A percentile compares a stretch with the other conserved stretches of the same genome.
phyloP scores from a whole-genome alignment of 1,140 invertebrate species.

The Calephelis nemesis region DNA sequence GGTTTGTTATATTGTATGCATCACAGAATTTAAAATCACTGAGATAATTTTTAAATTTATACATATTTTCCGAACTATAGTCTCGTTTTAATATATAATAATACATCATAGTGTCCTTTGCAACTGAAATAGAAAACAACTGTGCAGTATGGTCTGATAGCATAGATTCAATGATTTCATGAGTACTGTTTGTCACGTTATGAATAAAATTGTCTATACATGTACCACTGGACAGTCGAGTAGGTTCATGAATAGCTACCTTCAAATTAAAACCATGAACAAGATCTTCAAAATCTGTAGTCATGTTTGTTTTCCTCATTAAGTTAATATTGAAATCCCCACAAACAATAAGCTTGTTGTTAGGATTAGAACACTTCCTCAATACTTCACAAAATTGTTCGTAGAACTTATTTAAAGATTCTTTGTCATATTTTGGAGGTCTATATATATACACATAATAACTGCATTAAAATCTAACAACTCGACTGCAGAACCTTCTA shows the following conservation, averaged over 20 bases:
- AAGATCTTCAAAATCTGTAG: neutral
- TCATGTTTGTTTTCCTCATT: slow-evolving; percentile 3
- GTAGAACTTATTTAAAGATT: neutral
- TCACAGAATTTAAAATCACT: neutral
- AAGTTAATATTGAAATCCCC: neutral
- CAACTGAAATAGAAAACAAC: neutral
- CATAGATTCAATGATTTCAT: neutral
- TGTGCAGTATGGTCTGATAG: neutral
- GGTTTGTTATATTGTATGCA: neutral
- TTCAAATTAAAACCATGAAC: neutral
- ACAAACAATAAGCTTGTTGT: neutral
- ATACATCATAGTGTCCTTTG: neutral
- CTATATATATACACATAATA: neutral
- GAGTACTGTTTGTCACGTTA: neutral
- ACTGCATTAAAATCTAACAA: neutral
- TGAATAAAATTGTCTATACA: neutral
- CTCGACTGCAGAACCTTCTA: neutral
- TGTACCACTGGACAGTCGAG: neutral
- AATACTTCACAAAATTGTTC: neutral
- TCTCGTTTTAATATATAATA: slow-evolving; percentile 1
- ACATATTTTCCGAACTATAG: neutral
- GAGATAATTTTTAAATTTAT: neutral
- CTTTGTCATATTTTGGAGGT: neutral
- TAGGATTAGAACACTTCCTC: neutral
- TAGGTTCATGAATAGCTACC: neutral